A percentile compares a stretch with the other conserved stretches of the same genome.
Conservation (phyloP, 2,888 invertebrate species). For the Troglohyphantes excavatus region DNA sequence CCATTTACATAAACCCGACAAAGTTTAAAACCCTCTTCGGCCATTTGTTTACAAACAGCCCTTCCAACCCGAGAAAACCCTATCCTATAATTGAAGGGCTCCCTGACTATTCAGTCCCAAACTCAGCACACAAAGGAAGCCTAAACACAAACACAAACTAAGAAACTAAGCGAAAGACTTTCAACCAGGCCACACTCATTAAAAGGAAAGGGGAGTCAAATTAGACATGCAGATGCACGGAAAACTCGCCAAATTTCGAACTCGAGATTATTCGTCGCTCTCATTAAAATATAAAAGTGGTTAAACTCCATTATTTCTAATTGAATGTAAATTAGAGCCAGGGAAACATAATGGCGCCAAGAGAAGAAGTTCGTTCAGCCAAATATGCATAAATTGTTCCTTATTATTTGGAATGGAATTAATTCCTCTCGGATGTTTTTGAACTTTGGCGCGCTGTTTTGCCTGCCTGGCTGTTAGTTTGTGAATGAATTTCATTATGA, state of each 20-base stretch:
- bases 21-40: no score
- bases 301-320: constrained; percentile 69
- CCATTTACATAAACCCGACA: no score
- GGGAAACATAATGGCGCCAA: neutral
- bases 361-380: neutral
- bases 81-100: no score
- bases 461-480: neutral
- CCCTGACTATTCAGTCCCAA: no score
- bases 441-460: neutral
- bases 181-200: no score
- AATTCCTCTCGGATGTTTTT: neutral
- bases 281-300: constrained; percentile 72
- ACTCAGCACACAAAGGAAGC: no score
- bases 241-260: neutral
- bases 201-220: constrained; percentile 13
- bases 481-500: no score
- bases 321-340: constrained; percentile 61
- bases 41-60: no score
- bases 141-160: no score
- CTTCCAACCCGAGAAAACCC: no score
- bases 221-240: constrained; percentile 34
- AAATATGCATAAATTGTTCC: neutral
- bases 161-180: no score
- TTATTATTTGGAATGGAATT: neutral
- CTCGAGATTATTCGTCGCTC: neutral